These are phyloP conservation scores for Andrena bicolor DNA, from an alignment of 2,888 invertebrate genomes.

Conservation along the genomic window DNA sequence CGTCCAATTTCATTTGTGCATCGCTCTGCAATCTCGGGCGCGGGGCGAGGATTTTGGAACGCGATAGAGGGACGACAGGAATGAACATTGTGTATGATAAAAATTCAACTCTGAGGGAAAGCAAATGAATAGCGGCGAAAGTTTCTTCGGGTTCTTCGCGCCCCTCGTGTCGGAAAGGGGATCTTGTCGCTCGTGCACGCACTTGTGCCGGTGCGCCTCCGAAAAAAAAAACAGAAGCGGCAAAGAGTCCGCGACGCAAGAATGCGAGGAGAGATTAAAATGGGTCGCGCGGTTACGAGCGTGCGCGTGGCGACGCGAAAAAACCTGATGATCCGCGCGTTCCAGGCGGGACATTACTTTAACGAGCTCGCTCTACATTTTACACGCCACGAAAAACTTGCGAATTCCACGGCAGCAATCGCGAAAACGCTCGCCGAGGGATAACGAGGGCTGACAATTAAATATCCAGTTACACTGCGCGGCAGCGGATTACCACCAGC, in stretches of 20 bases:
- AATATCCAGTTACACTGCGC: constrained; percentile 27
- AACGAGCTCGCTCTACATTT: constrained; percentile 31
- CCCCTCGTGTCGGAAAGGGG: too few relatives aligned
- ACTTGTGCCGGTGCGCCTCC: background rate
- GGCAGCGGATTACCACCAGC: background rate
- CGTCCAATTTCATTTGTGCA: constrained; percentile 56
- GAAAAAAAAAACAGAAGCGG: background rate
- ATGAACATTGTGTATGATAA: constrained; percentile 25
- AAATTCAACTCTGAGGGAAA: background rate
- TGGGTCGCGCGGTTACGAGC: constrained; percentile 16
- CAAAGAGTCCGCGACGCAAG: background rate
- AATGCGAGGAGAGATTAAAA: constrained; percentile 15
- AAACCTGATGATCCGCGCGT: constrained; percentile 28
- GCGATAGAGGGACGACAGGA: constrained; percentile 20
- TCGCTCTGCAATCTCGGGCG: constrained; percentile 29
- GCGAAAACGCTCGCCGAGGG: background rate
- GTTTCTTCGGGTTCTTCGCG: background rate
- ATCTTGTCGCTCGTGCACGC: background rate
- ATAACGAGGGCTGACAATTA: constrained; percentile 24
- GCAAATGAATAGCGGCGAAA: background rate
- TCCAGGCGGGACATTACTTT: constrained; percentile 23
- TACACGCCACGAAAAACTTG: background rate
- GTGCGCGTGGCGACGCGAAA: constrained; percentile 8
- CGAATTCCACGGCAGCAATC: constrained; percentile 7
- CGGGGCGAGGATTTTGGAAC: constrained; percentile 26